Percentiles rank a stretch among this genome's conserved stretches.
phyloP scores from a whole-genome alignment of 1,140 invertebrate genomes.

The Brachionus sp. region DNA sequence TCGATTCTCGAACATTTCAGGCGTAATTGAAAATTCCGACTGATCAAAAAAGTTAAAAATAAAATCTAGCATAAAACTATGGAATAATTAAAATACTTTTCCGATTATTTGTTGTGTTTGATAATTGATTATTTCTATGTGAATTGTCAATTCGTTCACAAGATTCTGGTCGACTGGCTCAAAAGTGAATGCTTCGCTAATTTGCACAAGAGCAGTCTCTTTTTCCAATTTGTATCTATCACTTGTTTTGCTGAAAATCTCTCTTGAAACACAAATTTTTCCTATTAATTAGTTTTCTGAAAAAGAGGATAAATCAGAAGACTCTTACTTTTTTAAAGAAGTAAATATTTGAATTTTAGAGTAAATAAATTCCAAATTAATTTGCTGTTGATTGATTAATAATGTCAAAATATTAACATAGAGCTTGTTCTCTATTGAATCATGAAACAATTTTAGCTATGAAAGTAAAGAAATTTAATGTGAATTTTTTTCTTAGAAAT shows the following conservation, averaged over 20 bases:
- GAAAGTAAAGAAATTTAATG: not conserved
- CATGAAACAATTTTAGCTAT: conserved; percentile 26
- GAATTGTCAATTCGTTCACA: not conserved
- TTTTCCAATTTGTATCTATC: not conserved
- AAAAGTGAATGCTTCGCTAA: conserved; percentile 22
- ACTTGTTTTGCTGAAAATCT: not conserved
- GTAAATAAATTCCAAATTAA: not conserved
- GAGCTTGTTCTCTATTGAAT: conserved; percentile 22
- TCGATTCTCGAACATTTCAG: conserved; percentile 20
- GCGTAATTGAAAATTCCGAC: not conserved
- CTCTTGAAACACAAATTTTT: not conserved
- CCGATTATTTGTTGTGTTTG: not conserved
- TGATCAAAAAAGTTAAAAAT: not conserved
- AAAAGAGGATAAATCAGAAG: not conserved
- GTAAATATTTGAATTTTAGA: conserved; percentile 13
- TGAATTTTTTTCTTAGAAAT: not conserved
- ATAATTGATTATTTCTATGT: not conserved
- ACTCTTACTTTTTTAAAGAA: conserved; percentile 10
- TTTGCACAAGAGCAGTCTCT: not conserved
- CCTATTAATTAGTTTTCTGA: not conserved
- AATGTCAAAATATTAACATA: conserved; percentile 20
- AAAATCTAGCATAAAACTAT: not conserved
- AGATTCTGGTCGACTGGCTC: not conserved
- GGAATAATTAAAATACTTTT: not conserved
- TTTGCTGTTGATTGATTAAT: conserved; percentile 15